Evolutionary conservation across 2,797 vertebrate species (phyloP), one percentile per base, ranked within the genome.

Genomic region (Nannoperca australis): DNA sequence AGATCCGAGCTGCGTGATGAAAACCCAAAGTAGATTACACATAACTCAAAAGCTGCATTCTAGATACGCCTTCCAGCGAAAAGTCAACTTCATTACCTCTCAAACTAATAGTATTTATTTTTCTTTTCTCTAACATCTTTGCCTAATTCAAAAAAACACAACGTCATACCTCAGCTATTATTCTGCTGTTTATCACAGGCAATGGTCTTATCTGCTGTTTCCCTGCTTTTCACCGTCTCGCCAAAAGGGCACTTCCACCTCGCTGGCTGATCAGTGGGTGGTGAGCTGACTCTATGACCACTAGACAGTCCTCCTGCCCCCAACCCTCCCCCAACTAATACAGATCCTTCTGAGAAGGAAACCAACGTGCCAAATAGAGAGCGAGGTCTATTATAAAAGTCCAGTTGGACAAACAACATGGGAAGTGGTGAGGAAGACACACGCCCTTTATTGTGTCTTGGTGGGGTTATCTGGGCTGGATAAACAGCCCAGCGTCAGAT

Each of bases 401-500:
- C 84, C 86, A 94, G 94, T 96, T 93, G 95, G 90, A 96, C 92
- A 96, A 97, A 96, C 94, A 95, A 44, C 69, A 81, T 36, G 95
- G 96, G 96, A 97, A 97, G 94, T 93, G 91, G 92, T 87, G 73
- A 92, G 95, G 91, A 93, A 92, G 85, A 89, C 90, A 89, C 93
- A 95, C 96, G 60, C 96, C 96, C 96, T 95, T 94, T 96, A 97
- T 96, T 97, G 95, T 97, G 94, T 93, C 87, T 93, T 83, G 84
- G 83, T 85, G 85, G 91, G 90, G 91, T 92, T 85, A 90, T 95
- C 85, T 90, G 80, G 93, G 85, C 93, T 94, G 93, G 91, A 93
- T 91, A 94, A 94, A 94, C 93, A 95, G 90, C 74, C 79, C 44
- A 44, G 80, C 62, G 82, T 92, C 90, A 92, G 93, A 92, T 85